Evolutionary conservation across 2,113 vertebrate genomes (phyloP).

Genomic region (Cololabis saira): DNA sequence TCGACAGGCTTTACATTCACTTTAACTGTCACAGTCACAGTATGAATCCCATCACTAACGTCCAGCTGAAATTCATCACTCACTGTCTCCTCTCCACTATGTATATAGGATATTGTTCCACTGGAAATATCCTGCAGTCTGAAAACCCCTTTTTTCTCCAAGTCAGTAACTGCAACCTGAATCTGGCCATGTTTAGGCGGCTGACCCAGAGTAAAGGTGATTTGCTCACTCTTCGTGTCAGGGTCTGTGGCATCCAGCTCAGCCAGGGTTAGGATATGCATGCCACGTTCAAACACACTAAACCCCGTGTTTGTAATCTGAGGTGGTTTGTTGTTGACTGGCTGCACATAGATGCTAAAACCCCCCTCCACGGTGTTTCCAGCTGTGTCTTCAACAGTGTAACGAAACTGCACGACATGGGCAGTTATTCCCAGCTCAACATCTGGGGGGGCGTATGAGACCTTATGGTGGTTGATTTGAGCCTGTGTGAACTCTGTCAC

Average conservation of each 20-base stretch:
- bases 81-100: slow-evolving; percentile 84
- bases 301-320: slow-evolving; percentile 94
- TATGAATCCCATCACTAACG: slow-evolving; percentile 91
- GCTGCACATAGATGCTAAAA: slow-evolving; percentile 90
- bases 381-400: slow-evolving; percentile 88
- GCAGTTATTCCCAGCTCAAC: slow-evolving; percentile 90
- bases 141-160: slow-evolving; percentile 84
- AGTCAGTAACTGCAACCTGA: slow-evolving; percentile 77
- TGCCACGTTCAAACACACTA: slow-evolving; percentile 82
- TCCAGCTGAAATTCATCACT: slow-evolving; percentile 88
- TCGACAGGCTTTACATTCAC: slow-evolving; percentile 86
- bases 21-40: slow-evolving; percentile 88
- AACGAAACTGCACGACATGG: slow-evolving; percentile 91
- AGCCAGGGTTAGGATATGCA: slow-evolving; percentile 81
- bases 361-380: slow-evolving; percentile 86
- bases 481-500: slow-evolving; percentile 94
- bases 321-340: slow-evolving; percentile 93
- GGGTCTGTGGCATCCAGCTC: slow-evolving; percentile 88
- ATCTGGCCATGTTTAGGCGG: slow-evolving; percentile 87
- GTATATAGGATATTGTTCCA: slow-evolving; percentile 86
- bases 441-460: slow-evolving; percentile 89
- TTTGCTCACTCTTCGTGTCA: slow-evolving; percentile 84
- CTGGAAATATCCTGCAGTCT: slow-evolving; percentile 84
- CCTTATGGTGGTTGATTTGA: slow-evolving; percentile 95
- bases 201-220: slow-evolving; percentile 88